Conservation (phyloP, 2,113 vertebrate species). For the Melanocharis versteri region DNA sequence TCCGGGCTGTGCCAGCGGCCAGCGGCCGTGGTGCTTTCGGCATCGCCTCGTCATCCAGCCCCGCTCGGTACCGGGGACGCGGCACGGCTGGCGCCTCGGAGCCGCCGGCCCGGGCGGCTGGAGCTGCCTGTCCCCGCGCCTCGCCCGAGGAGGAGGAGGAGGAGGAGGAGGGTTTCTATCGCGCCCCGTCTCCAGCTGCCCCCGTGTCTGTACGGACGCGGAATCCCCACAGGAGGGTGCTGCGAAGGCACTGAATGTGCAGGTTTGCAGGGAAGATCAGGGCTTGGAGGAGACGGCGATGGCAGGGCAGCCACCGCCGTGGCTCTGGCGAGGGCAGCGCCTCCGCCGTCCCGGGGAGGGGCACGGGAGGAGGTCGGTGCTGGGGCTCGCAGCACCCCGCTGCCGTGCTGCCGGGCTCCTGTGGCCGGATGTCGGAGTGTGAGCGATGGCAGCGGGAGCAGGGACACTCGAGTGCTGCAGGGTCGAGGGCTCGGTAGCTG, state of each 20-base stretch:
- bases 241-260: conserved; percentile 51
- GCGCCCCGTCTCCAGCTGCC: not conserved
- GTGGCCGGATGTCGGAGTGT: rapidly evolving
- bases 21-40: rapidly evolving
- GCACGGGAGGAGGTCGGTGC: rapidly evolving
- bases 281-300: not conserved
- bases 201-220: conserved; percentile 14
- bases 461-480: rapidly evolving
- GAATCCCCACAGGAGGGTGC: conserved; percentile 63
- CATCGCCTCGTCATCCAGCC: rapidly evolving
- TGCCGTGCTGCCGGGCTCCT: rapidly evolving
- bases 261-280: not conserved
- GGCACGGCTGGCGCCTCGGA: not conserved
- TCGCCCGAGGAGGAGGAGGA: not conserved
- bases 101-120: not conserved
- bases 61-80: rapidly evolving
- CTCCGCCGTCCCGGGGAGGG: not conserved
- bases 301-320: not conserved
- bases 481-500: rapidly evolving
- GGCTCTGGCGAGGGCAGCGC: not conserved
- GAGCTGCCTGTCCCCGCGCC: not conserved
- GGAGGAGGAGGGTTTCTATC: not conserved
- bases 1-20: not conserved
- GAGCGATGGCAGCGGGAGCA: rapidly evolving
- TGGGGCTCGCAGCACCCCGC: not conserved